These are phyloP conservation scores for Ischnus inquisitorius DNA, from an alignment of 2,888 invertebrate species.

Conservation along the genomic window DNA sequence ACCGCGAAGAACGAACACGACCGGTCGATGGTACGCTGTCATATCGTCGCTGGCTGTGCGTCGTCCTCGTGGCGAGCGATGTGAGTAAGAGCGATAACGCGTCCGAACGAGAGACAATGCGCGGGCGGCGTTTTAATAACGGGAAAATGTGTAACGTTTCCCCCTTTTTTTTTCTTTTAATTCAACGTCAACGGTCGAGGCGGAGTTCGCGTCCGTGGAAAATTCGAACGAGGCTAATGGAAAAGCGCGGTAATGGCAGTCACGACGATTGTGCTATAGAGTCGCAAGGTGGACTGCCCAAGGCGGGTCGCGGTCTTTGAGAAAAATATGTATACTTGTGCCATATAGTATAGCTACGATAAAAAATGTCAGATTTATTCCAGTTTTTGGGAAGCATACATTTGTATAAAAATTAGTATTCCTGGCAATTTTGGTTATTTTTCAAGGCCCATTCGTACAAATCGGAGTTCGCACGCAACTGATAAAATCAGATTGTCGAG, in stretches of 20 bases:
- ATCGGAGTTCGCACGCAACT: no score
- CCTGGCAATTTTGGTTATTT: no score
- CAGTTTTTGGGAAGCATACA: no score
- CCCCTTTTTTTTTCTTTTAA: neutral
- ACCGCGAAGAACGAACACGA: conserved; percentile 52
- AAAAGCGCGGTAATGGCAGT: conserved; percentile 76
- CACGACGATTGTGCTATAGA: neutral
- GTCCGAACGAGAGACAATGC: conserved; percentile 45
- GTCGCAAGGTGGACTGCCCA: no score
- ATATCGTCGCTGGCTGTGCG: conserved; percentile 36
- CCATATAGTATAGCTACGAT: no score
- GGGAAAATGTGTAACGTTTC: conserved; percentile 71
- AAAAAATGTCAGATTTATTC: no score
- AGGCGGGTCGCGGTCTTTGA: no score
- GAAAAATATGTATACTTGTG: no score
- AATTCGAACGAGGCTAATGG: conserved; percentile 79
- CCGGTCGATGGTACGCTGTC: conserved; percentile 25
- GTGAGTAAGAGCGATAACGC: conserved; percentile 43
- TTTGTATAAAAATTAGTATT: no score
- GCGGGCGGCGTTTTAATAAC: conserved; percentile 70
- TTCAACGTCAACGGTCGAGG: neutral
- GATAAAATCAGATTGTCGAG: no score
- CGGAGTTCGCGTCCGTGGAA: conserved; percentile 66
- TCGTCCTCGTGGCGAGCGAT: conserved; percentile 34
- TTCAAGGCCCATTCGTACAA: no score